Evolutionary conservation across 2,888 invertebrate species (phyloP).

Genomic region (Laspeyria flexula): DNA sequence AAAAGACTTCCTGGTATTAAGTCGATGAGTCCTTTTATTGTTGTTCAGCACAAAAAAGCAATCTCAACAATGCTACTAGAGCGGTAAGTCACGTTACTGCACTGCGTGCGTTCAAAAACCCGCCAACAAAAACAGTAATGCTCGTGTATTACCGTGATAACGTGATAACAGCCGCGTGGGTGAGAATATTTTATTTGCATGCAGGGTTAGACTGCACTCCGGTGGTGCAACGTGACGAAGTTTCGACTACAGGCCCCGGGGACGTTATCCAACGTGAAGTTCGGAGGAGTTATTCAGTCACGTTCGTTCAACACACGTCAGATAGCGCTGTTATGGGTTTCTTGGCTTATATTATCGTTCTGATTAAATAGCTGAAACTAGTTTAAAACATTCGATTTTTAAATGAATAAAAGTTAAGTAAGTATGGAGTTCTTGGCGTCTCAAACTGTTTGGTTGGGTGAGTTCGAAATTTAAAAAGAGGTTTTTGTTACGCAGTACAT

Average conservation of each 20-base stretch:
- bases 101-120: slow-evolving; percentile 52
- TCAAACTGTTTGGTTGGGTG: too few relatives aligned
- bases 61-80: slow-evolving; percentile 24
- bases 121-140: slow-evolving; percentile 55
- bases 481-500: too few relatives aligned
- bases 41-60: slow-evolving; percentile 15
- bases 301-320: background rate
- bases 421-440: too few relatives aligned
- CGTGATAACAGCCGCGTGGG: slow-evolving; percentile 41
- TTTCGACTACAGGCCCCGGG: background rate
- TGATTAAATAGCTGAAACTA: background rate
- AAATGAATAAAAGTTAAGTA: too few relatives aligned
- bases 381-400: background rate
- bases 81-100: slow-evolving; percentile 55
- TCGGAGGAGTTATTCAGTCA: background rate
- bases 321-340: too few relatives aligned
- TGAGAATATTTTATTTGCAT: slow-evolving; percentile 12
- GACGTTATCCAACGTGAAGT: background rate
- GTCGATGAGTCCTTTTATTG: background rate
- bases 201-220: slow-evolving; percentile 10
- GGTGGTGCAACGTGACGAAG: slow-evolving; percentile 14
- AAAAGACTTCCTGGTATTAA: too few relatives aligned
- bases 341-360: background rate
- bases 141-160: slow-evolving; percentile 51
- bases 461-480: too few relatives aligned